Evolutionary conservation across 2,888 invertebrate genomes (phyloP), one percentile per base, ranked within the genome.

Genomic region (Chydorus sphaericus): DNA sequence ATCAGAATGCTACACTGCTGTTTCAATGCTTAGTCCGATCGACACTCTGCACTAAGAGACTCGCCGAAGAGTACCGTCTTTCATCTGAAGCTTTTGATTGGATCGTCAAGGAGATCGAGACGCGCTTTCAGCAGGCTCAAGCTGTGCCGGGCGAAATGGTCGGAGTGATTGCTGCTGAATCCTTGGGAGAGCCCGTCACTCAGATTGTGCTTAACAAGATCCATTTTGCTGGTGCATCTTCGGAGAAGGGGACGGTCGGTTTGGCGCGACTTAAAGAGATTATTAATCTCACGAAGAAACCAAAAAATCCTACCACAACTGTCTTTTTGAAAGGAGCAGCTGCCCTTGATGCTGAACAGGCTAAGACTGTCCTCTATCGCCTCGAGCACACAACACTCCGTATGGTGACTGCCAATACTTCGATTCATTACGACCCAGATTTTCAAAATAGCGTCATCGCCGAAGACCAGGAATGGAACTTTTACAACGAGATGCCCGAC

Each of bases 151-250:
- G 98, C 56, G 98, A 99, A 73, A 98, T 99, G 98, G 97, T 98
- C 1, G 98, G 98, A n/a, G 96, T 98, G 0, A 72, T 99, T 62
- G 98, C 98, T 52, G 98, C 98, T 2, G 98, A 99, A 72, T 93
- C 93, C 61, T 81, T 99, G 28, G 98, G 98, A 66, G 98, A 99
- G 69, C 98, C 98, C 10, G 98, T 98, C 64, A 99, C 98, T 59
- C 94, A 98, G 77, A 96, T 96, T 94, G 96, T 94, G 70, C 75
- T 98, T 69, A 98, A 99, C 73, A 99, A 98, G 77, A 99, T 99
- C 85, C 98, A 99, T 77, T 98, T 96, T 74, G 98, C 98, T 73
- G 98, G 98, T 79, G 98, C 98, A 65, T 98, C 97, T 0, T 97
- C 97, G 55, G 98, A 98, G 75, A 99, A 99, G 78, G 97, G 99